Conservation (phyloP, 1,140 invertebrate genomes). For the Dendroctonus ponderosae region DNA sequence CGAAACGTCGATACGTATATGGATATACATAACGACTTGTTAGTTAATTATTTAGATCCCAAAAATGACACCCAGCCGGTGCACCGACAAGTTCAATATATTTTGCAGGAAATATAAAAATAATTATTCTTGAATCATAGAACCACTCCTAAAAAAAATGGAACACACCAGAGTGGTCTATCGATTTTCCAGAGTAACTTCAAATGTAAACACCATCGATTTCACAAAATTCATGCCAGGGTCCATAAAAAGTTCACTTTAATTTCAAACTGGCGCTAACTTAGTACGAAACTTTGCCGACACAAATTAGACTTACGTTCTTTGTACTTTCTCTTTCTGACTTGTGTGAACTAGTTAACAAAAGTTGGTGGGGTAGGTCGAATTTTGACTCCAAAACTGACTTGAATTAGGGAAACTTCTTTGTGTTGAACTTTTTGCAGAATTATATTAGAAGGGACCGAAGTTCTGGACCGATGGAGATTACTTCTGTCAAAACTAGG, state of each 20-base stretch:
- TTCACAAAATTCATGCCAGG: slow-evolving; percentile 47
- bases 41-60: no score
- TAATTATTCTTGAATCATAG: no score
- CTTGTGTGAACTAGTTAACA: slow-evolving; percentile 44
- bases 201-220: slow-evolving; percentile 49
- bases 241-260: slow-evolving; percentile 49
- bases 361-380: slow-evolving; percentile 48
- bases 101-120: no score
- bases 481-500: slow-evolving; percentile 28
- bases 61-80: no score
- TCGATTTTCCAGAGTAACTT: slow-evolving; percentile 32
- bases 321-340: slow-evolving; percentile 50
- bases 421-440: slow-evolving; percentile 31
- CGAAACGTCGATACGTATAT: no score
- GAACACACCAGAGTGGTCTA: not conserved
- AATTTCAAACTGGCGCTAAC: slow-evolving; percentile 47
- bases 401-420: slow-evolving; percentile 46
- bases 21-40: no score
- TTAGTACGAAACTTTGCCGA: slow-evolving; percentile 48
- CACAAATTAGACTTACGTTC: slow-evolving; percentile 50
- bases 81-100: no score
- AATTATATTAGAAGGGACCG: slow-evolving; percentile 16
- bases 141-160: no score
- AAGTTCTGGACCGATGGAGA: slow-evolving; percentile 28
- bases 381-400: slow-evolving; percentile 37